Base-by-base conservation (phyloP, 2,797 vertebrate species). In the Hippopotamyrus pictus region DNA sequence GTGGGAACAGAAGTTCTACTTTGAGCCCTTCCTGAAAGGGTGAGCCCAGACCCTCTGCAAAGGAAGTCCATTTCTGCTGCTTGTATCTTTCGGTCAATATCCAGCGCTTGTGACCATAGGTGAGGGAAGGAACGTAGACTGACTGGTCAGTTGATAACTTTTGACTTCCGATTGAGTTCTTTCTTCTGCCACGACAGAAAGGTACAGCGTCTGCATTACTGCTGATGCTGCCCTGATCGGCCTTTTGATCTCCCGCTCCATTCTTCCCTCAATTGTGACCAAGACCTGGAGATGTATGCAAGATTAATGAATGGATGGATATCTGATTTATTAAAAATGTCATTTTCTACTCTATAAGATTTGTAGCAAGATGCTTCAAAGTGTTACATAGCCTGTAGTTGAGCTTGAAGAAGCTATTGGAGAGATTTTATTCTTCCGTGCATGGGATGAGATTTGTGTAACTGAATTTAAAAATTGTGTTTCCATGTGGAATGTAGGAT, bases 401-500 rank as follows among this genome's bases (percentile, higher is more conserved):
- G n/a, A 84, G 41, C 46, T 25, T 44, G 73, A 44, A 73, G 65
- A 73, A 86, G 22, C 84, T 86, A n/a, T 53, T 51, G 12, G 5
- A 9, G 22, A 86, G 11, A 33, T 6, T n/a, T 44, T 12, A 1
- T 76, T 76, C 37, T 79, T 79, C 17, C 0, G 5, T 79, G 37
- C 33, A 17, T 86, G n/a, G 46, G 22, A 53, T 25, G 25, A 7
- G 73, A 79, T 79, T n/a, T 46, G 37, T 82, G 37, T 73, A 73
- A 73, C 69, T 37, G 69, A 37, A 73, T 73, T 73, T 73, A 6
- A 73, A 51, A 22, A 37, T 3, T 54, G 3, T 54, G 46, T 86
- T 86, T 86, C 84, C 84, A 62, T 59, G 25, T 22, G 86, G 29
- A 87, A 59, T 87, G 51, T 59, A 12, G 53, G 86, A 87, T n/a